Evolutionary conservation across 2,113 vertebrate species (phyloP).

Genomic region (Dipodomys stephensi): DNA sequence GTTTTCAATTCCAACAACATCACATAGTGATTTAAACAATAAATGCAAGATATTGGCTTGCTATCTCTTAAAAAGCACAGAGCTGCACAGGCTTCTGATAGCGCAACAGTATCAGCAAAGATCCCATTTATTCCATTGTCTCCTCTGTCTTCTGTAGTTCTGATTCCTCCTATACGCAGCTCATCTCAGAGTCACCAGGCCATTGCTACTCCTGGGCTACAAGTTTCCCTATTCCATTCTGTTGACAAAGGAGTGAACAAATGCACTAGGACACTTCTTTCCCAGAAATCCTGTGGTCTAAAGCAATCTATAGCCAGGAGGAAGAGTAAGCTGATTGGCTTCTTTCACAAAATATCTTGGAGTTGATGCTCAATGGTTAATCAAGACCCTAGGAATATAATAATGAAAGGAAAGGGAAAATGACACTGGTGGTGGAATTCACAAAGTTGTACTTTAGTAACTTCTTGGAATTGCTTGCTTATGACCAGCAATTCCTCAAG

Average conservation of each 20-base stretch:
- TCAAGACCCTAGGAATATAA: too few relatives aligned
- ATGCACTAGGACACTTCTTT: background rate
- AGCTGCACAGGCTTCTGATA: background rate
- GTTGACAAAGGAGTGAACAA: background rate
- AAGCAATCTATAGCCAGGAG: too few relatives aligned
- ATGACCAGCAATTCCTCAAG: background rate
- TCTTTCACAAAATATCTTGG: too few relatives aligned
- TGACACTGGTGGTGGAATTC: background rate
- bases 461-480: background rate
- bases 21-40: slow-evolving; percentile 30
- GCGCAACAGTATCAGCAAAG: background rate
- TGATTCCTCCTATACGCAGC: background rate
- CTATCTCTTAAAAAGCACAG: background rate
- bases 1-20: background rate
- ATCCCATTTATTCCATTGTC: background rate
- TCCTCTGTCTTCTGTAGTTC: background rate
- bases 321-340: too few relatives aligned
- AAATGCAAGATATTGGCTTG: background rate
- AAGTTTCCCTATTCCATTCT: background rate
- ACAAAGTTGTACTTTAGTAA: background rate
- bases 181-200: background rate
- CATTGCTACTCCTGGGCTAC: background rate
- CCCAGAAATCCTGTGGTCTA: background rate
- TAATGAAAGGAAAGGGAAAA: background rate
- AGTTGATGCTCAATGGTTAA: too few relatives aligned